These are phyloP conservation scores for Anticlea derivata DNA, from an alignment of 2,888 invertebrate genomes.

Conservation along the genomic window DNA sequence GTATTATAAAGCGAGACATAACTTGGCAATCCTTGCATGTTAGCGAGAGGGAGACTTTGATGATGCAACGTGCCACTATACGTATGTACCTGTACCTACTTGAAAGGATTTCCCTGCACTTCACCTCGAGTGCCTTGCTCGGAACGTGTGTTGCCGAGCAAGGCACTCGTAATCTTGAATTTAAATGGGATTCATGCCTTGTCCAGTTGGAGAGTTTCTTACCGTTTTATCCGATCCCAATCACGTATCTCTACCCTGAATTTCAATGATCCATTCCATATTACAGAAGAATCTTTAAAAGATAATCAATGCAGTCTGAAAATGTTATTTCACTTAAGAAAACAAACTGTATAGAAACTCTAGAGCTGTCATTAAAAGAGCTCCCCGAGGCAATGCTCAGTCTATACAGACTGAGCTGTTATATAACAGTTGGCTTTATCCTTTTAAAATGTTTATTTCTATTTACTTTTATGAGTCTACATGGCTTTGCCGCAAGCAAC, in stretches of 20 bases:
- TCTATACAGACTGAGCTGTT: too few species aligned
- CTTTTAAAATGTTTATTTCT: slow-evolving; percentile 20
- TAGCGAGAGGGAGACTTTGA: slow-evolving; percentile 10
- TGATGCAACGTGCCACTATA: slow-evolving; percentile 1
- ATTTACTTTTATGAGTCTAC: slow-evolving; percentile 13
- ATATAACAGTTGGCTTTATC: slow-evolving; percentile 19
- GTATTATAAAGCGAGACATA: background rate
- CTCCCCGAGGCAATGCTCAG: slow-evolving; percentile 24
- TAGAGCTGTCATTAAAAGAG: slow-evolving; percentile 27
- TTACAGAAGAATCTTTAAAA: background rate
- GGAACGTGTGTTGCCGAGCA: slow-evolving; percentile 7
- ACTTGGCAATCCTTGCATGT: slow-evolving; percentile 8
- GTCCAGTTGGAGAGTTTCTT: background rate
- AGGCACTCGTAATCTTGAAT: slow-evolving; percentile 19
- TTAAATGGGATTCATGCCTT: slow-evolving; percentile 9
- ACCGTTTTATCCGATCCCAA: slow-evolving; percentile 9
- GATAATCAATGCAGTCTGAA: background rate
- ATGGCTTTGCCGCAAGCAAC: slow-evolving; percentile 5
- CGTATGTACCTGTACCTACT: slow-evolving; percentile 1
- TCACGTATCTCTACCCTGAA: slow-evolving; percentile 8
- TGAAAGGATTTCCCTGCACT: slow-evolving; percentile 19
- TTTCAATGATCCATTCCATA: background rate
- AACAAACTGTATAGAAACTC: slow-evolving; percentile 16
- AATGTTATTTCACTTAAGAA: background rate
- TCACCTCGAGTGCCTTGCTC: too few species aligned